Conservation (phyloP, 2,797 vertebrate species). For the Schizopygopsis malacanthus region DNA sequence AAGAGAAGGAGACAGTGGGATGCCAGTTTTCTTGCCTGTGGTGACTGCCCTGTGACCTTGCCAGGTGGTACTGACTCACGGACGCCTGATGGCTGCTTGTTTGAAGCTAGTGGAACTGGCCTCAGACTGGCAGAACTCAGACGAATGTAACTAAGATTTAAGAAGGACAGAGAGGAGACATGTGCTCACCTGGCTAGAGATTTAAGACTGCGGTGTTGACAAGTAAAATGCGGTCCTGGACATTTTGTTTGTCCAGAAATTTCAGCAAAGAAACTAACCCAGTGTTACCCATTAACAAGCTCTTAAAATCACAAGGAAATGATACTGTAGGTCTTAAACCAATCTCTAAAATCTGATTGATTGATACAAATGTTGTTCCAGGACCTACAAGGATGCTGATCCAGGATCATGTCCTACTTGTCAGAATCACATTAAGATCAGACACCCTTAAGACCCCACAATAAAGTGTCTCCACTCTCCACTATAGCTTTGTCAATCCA, state of each 20-base stretch:
- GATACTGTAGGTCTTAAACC: not conserved
- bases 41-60: slow-evolving; percentile 48
- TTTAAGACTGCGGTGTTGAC: not conserved
- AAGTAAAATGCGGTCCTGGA: not conserved
- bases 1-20: slow-evolving; percentile 42
- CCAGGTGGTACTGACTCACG: slow-evolving; percentile 53
- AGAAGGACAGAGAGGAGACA: slow-evolving; percentile 48
- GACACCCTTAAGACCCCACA: not conserved
- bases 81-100: slow-evolving; percentile 50
- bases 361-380: not conserved
- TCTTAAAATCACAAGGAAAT: not conserved
- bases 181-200: slow-evolving; percentile 46
- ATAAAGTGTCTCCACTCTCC: not conserved
- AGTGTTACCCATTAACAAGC: not conserved
- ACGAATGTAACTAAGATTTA: slow-evolving; percentile 56
- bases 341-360: not conserved
- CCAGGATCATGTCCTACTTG: not conserved
- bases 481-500: not conserved
- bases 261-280: not conserved
- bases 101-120: slow-evolving; percentile 11
- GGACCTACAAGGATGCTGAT: not conserved
- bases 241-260: not conserved
- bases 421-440: not conserved
- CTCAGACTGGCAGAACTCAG: slow-evolving; percentile 51
- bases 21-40: slow-evolving; percentile 47